Conservation (phyloP, 2,113 vertebrate genomes). For the Lophura nycthemera region DNA sequence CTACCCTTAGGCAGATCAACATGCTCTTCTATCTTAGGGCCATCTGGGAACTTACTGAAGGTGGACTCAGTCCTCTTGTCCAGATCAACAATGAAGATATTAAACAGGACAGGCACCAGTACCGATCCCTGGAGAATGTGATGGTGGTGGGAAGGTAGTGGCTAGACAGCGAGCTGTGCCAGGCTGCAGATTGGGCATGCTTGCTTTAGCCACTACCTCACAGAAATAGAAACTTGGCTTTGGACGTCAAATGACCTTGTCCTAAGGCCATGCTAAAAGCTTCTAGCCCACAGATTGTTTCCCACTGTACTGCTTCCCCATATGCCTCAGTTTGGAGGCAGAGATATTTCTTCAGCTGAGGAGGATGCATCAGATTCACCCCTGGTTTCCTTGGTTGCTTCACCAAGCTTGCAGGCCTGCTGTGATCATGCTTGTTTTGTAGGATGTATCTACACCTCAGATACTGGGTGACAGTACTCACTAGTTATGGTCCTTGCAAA, state of each 20-base stretch:
- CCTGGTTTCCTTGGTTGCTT: neutral
- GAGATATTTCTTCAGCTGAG: neutral
- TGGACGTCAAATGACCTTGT: neutral
- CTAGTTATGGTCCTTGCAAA: neutral
- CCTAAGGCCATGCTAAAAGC: neutral
- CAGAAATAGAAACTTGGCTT: neutral
- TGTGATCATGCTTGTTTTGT: neutral
- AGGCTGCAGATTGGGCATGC: too few relatives aligned
- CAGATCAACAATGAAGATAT: too few relatives aligned
- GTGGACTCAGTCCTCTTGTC: too few relatives aligned
- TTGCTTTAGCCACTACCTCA: too few relatives aligned
- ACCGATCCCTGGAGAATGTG: too few relatives aligned
- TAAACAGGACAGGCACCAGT: too few relatives aligned
- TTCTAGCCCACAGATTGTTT: neutral
- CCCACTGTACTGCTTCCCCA: neutral
- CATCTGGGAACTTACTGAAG: too few relatives aligned
- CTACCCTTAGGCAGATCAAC: too few relatives aligned
- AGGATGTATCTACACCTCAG: neutral
- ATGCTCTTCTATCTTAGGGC: too few relatives aligned
- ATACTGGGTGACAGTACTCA: neutral
- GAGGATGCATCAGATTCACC: neutral
- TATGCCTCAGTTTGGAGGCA: neutral
- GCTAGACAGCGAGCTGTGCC: too few relatives aligned
- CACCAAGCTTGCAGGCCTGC: neutral
- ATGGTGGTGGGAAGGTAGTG: too few relatives aligned